Base-by-base conservation (phyloP, 2,797 vertebrate species). In the Smutsia temminckii region DNA sequence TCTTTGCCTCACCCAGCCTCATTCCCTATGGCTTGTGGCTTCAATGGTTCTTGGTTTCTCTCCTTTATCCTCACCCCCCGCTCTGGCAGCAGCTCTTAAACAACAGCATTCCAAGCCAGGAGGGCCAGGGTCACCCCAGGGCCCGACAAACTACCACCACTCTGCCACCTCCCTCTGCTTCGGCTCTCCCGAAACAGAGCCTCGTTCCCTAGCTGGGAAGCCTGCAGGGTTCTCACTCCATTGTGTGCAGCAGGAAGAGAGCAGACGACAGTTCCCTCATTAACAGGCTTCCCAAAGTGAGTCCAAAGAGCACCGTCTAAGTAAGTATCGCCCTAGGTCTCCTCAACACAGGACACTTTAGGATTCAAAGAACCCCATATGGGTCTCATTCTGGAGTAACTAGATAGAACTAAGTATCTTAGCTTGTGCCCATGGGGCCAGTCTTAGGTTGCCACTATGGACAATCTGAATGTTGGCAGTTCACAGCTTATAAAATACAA, bases 1-100 rank as follows among this genome's bases (percentile, higher is more conserved):
- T 96, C 94, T 96, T 49, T n/a, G 90, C 92, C 94, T 86, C 94
- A 80, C 92, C 94, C 80, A 92, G 91, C 59, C 90, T 79, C 55
- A 72, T 80, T 96, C 83, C 85, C 95, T 61, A 13, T 78, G 95
- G 89, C 18, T 84, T 79, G 96, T 59, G 97, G 98, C 97, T 98
- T 95, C 97, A 97, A 94, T 94, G 96, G 94, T 98, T 97, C 94
- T 96, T 98, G 98, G 98, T 97, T 91, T 96, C 37, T 69, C 92
- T 95, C 81, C 55, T 85, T 93, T 27, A 23, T 79, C 95, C 87
- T 93, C 64, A 85, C 74, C 95, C 63, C 42, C 53, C 7, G 7
- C 68, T 55, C 92, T 96, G 96, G 97, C 97, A 93, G 92, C 61
- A 83, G 89, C 92, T 92, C 75, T 85, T 59, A 63, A 77, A 97